These are phyloP conservation scores for Dromius quadrimaculatus DNA, from an alignment of 2,888 invertebrate genomes.

Conservation along the genomic window DNA sequence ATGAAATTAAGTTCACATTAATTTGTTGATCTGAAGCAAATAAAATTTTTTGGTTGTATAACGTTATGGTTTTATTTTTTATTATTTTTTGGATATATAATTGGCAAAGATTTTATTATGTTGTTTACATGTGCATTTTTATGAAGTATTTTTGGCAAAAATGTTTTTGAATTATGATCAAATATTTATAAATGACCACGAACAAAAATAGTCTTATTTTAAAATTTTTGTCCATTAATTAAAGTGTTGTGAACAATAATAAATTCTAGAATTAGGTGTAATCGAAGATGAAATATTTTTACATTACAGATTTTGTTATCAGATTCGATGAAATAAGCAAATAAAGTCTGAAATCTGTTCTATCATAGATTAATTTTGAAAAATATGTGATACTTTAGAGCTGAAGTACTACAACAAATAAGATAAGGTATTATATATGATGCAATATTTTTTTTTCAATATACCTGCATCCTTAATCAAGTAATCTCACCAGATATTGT, in stretches of 20 bases:
- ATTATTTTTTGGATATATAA: background rate
- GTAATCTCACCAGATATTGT: too few relatives aligned
- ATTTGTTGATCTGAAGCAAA: too few relatives aligned
- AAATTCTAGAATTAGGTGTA: too few relatives aligned
- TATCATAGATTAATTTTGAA: conserved; percentile 2
- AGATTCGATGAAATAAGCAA: conserved; percentile 2
- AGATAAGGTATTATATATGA: conserved; percentile 20
- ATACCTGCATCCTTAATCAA: too few relatives aligned
- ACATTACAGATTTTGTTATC: too few relatives aligned
- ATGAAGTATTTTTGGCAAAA: conserved; percentile 27
- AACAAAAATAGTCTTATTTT: conserved; percentile 31
- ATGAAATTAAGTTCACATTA: too few relatives aligned
- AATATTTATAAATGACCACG: conserved; percentile 35
- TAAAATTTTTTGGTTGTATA: too few relatives aligned
- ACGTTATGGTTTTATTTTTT: background rate
- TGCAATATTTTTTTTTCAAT: background rate
- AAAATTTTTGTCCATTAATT: too few relatives aligned
- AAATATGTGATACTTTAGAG: background rate
- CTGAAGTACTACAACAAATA: conserved; percentile 9
- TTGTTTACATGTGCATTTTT: conserved; percentile 27
- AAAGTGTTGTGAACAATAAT: too few relatives aligned
- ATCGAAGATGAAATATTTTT: too few relatives aligned
- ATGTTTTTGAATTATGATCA: conserved; percentile 2
- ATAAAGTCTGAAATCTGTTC: conserved; percentile 22
- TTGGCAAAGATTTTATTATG: conserved; percentile 7